phyloP scores from a whole-genome alignment of 2,113 vertebrate genomes.

The Lethenteron reissneri region DNA sequence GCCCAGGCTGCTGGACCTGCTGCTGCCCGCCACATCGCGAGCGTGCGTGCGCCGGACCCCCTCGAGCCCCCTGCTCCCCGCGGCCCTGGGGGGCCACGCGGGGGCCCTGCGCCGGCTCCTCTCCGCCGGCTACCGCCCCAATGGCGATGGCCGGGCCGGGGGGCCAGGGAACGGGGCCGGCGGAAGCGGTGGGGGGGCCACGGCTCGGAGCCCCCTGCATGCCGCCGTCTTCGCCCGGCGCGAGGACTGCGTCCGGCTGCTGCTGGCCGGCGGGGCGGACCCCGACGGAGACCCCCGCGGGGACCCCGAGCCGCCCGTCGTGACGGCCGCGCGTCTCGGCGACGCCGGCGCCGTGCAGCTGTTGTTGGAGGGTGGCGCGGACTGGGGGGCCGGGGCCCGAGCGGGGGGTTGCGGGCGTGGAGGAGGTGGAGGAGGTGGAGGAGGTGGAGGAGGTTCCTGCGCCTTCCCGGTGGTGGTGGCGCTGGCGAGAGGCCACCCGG shows the following conservation, averaged over 20 bases:
- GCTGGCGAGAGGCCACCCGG: too few relatives aligned
- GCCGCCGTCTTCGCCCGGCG: neutral
- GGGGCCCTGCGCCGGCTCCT: conserved; percentile 1
- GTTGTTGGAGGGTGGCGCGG: neutral
- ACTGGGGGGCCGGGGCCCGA: neutral
- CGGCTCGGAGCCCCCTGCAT: neutral
- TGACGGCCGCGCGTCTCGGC: neutral
- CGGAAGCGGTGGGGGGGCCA: too few relatives aligned
- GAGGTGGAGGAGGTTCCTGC: too few relatives aligned
- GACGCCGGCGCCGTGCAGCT: neutral
- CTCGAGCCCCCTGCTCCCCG: neutral
- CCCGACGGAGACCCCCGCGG: neutral
- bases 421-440: too few relatives aligned
- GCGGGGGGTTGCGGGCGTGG: too few relatives aligned
- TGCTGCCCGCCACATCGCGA: neutral
- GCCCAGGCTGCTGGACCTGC: neutral
- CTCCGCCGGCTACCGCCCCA: neutral
- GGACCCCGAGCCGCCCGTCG: neutral
- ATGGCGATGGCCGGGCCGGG: neutral
- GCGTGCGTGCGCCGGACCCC: neutral
- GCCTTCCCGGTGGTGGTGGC: too few relatives aligned
- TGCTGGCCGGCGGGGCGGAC: neutral
- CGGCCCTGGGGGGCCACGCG: neutral
- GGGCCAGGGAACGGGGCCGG: too few relatives aligned
- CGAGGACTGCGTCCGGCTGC: neutral